These are phyloP conservation scores for Protobothrops mucrosquamatus DNA, from an alignment of 2,113 vertebrate genomes.

Conservation along the genomic window DNA sequence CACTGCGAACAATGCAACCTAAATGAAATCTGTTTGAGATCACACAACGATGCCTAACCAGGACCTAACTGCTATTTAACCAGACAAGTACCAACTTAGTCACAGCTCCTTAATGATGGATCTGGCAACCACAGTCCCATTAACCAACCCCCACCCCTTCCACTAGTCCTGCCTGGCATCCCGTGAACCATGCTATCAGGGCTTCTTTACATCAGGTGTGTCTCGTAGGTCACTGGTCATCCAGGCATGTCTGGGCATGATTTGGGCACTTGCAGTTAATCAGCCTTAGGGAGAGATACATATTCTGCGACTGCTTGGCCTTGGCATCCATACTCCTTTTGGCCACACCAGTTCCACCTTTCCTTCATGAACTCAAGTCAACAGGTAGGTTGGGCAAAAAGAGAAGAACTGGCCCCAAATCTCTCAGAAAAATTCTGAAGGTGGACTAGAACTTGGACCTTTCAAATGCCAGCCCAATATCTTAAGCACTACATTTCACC, in stretches of 20 bases:
- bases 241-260: background rate
- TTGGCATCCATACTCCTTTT: background rate
- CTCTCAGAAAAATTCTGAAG: background rate
- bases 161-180: background rate
- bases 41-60: background rate
- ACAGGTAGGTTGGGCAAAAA: background rate
- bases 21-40: background rate
- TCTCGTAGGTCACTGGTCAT: background rate
- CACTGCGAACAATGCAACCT: too few species aligned
- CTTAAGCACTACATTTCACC: background rate
- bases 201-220: background rate
- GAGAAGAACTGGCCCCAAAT: background rate
- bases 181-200: background rate
- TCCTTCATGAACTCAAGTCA: background rate
- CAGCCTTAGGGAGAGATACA: background rate
- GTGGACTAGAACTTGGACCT: background rate
- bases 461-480: background rate
- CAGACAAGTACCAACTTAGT: background rate
- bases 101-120: background rate
- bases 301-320: background rate
- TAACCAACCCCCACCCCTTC: background rate
- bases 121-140: background rate
- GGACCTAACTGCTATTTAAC: background rate
- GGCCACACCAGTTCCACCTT: background rate
- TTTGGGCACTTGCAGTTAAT: background rate